Conservation (phyloP, 1,140 invertebrate species). For the Halesus radiatus region DNA sequence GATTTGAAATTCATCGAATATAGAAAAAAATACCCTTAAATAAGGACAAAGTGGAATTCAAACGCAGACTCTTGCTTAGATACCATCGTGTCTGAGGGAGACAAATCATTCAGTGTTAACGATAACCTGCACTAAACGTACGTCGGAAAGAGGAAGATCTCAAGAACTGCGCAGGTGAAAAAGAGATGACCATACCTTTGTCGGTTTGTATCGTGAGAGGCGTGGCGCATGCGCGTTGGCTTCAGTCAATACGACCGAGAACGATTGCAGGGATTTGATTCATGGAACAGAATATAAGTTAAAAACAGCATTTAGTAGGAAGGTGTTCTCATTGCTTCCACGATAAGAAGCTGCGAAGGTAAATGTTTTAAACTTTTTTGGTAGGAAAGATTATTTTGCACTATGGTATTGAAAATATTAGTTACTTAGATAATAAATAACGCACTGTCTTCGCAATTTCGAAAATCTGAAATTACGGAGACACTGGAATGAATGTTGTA, state of each 20-base stretch:
- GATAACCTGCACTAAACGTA: too few relatives aligned
- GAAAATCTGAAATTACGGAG: too few relatives aligned
- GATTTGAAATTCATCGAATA: too few relatives aligned
- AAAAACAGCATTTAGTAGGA: neutral
- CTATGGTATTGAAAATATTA: too few relatives aligned
- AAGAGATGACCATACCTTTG: slow-evolving; percentile 26
- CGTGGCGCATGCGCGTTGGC: slow-evolving; percentile 51
- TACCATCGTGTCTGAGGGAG: neutral
- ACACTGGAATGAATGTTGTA: too few relatives aligned
- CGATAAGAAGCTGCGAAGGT: neutral
- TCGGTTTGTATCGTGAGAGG: slow-evolving; percentile 7
- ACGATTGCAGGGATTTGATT: neutral
- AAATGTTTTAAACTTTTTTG: neutral
- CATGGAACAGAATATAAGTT: neutral
- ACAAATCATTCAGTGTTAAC: neutral
- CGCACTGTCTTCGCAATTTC: too few relatives aligned
- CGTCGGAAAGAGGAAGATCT: neutral
- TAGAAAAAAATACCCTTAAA: too few relatives aligned
- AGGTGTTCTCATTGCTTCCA: neutral
- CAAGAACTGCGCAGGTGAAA: neutral
- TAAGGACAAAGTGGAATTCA: too few relatives aligned
- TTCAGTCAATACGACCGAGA: slow-evolving; percentile 51
- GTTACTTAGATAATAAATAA: too few relatives aligned
- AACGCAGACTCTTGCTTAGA: too few relatives aligned
- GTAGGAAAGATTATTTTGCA: too few relatives aligned